Conservation (phyloP, 2,113 vertebrate species). For the Toxotes jaculatrix region DNA sequence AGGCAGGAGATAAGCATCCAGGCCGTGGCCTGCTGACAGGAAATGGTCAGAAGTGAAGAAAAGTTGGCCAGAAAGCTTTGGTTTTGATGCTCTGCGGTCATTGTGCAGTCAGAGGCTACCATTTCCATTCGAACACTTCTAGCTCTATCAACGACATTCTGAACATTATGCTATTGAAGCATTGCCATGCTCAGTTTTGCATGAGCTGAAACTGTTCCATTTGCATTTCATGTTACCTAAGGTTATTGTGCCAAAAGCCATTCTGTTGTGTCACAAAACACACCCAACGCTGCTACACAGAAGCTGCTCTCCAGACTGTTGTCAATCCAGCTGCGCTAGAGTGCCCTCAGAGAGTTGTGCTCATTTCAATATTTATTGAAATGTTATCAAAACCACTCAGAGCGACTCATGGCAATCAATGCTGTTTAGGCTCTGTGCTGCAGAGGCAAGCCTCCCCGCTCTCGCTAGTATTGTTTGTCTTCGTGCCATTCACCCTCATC, state of each 20-base stretch:
- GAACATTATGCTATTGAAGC: conserved; percentile 28
- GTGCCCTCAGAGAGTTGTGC: conserved; percentile 60
- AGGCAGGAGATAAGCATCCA: conserved; percentile 69
- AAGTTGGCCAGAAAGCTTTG: conserved; percentile 21
- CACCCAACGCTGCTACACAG: conserved; percentile 11
- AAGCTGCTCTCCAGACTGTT: conserved; percentile 48
- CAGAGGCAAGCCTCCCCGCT: conserved; percentile 41
- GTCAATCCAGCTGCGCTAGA: conserved; percentile 61
- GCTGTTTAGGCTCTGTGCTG: conserved; percentile 65
- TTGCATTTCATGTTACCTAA: conserved; percentile 37
- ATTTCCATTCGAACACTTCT: not conserved
- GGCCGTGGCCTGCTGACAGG: conserved; percentile 9
- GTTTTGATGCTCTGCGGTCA: conserved; percentile 29
- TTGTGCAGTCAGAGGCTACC: conserved; percentile 7
- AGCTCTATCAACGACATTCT: conserved; percentile 18
- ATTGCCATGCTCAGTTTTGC: conserved; percentile 13
- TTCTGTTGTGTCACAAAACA: conserved; percentile 34
- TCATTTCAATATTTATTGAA: conserved; percentile 83
- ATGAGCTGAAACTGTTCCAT: conserved; percentile 1
- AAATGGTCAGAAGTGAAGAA: conserved; percentile 30
- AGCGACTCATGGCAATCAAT: conserved; percentile 76
- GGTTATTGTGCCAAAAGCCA: conserved; percentile 23
- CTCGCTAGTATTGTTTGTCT: conserved; percentile 65
- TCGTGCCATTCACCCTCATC: conserved; percentile 51
- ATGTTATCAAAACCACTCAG: conserved; percentile 81